phyloP scores from a whole-genome alignment of 2,113 vertebrate species.

The Gadus chalcogrammus region DNA sequence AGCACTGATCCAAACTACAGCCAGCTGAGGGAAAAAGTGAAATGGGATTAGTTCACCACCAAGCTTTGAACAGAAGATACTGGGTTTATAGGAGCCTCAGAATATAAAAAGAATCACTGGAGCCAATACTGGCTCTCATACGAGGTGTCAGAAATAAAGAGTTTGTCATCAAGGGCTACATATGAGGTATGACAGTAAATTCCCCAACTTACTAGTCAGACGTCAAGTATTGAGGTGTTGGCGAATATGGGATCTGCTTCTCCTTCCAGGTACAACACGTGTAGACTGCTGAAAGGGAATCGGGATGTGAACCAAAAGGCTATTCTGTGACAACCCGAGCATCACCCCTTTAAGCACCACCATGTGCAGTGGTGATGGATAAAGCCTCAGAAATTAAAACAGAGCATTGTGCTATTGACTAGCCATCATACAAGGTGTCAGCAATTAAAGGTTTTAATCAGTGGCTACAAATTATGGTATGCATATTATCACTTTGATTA shows the following conservation, averaged over 20 bases:
- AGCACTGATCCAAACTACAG: no score
- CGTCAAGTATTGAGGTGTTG: background rate
- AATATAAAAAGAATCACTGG: constrained; percentile 2
- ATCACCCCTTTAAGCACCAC: background rate
- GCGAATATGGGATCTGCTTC: no score
- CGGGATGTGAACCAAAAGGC: no score
- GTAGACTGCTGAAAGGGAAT: no score
- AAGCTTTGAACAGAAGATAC: no score
- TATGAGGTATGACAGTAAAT: background rate
- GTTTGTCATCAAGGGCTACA: constrained; percentile 10
- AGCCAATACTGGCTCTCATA: constrained; percentile 8
- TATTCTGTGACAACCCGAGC: background rate
- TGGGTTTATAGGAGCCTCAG: constrained; percentile 1
- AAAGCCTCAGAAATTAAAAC: constrained; percentile 4
- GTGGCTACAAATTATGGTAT: background rate
- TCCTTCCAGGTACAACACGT: no score
- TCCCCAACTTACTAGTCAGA: background rate
- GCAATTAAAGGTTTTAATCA: constrained; percentile 14
- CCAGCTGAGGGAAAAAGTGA: no score
- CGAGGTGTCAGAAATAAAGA: constrained; percentile 15
- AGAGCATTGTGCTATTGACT: background rate
- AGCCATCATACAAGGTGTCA: constrained; percentile 18
- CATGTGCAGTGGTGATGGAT: no score
- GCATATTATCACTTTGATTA: background rate
- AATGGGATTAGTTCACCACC: no score